Percentiles rank a stretch among this genome's conserved stretches.
Conservation (phyloP, 2,888 invertebrate species). For the Acronicta alni region DNA sequence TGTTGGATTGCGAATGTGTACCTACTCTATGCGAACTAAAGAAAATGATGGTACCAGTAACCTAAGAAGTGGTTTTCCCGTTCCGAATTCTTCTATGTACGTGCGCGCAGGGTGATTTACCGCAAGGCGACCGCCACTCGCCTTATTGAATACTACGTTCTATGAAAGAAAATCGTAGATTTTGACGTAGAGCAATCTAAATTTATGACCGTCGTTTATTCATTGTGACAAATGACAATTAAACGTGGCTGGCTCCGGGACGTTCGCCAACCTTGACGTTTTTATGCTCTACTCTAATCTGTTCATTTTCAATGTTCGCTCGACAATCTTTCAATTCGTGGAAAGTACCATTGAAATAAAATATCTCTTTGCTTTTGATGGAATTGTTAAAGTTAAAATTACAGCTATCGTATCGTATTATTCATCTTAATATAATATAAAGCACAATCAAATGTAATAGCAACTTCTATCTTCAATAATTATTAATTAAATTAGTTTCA, state of each 20-base stretch:
- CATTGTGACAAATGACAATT: slow-evolving; percentile 79
- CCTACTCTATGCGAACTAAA: slow-evolving; percentile 30
- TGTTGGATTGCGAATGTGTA: slow-evolving; percentile 30
- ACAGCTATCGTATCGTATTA: background rate
- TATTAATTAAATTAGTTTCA: slow-evolving; percentile 1
- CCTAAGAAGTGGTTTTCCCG: slow-evolving; percentile 66
- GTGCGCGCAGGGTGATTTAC: slow-evolving; percentile 79
- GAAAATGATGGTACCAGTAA: slow-evolving; percentile 36
- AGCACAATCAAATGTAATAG: background rate
- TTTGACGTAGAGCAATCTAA: slow-evolving; percentile 76
- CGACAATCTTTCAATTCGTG: slow-evolving; percentile 43
- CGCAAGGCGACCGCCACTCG: slow-evolving; percentile 67
- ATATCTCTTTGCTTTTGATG: slow-evolving; percentile 4
- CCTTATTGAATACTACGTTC: slow-evolving; percentile 84
- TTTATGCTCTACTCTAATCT: slow-evolving; percentile 59
- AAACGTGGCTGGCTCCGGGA: slow-evolving; percentile 65
- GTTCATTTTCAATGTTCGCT: slow-evolving; percentile 41
- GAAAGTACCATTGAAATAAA: slow-evolving; percentile 31
- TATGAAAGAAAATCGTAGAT: slow-evolving; percentile 85
- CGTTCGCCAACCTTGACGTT: slow-evolving; percentile 52
- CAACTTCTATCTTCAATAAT: background rate
- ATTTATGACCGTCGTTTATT: slow-evolving; percentile 84
- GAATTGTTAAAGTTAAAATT: slow-evolving; percentile 8
- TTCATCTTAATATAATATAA: no score
- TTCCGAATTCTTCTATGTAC: slow-evolving; percentile 64